Evolutionary conservation across 1,140 invertebrate genomes (phyloP).

Genomic region (Hormaphis cornu): DNA sequence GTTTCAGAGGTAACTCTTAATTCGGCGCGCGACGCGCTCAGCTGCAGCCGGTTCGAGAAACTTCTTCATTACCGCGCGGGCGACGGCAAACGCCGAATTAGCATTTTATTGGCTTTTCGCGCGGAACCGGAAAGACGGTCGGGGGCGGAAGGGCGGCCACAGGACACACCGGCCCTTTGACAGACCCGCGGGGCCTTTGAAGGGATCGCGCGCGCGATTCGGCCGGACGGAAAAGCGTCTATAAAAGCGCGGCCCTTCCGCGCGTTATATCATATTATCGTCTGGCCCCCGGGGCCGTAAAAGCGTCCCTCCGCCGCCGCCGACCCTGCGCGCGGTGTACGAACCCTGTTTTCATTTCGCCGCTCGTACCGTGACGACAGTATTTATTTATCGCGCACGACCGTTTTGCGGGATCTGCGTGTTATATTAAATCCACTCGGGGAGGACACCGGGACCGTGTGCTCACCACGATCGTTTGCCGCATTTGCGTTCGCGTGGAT

Average conservation of each 20-base stretch:
- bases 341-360: slow-evolving; percentile 19
- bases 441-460: no score
- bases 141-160: no score
- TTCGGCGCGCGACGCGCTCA: no score
- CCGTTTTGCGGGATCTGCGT: neutral
- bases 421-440: no score
- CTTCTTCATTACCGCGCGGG: slow-evolving; percentile 28
- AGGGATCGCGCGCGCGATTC: slow-evolving; percentile 8
- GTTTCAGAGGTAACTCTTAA: no score
- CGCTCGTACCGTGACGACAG: slow-evolving; percentile 2
- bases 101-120: slow-evolving; percentile 31
- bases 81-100: slow-evolving; percentile 25
- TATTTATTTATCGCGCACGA: neutral
- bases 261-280: no score
- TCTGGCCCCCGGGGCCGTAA: slow-evolving; percentile 13
- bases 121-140: slow-evolving; percentile 23
- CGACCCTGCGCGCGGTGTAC: neutral
- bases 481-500: no score
- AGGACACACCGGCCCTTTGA: slow-evolving; percentile 28
- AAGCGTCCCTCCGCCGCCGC: neutral
- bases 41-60: neutral
- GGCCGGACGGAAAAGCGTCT: slow-evolving; percentile 24
- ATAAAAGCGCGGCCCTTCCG: neutral
- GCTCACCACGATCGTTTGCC: no score
- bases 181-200: slow-evolving; percentile 27